phyloP scores from a whole-genome alignment of 2,888 invertebrate genomes.

The Nesidiocoris tenuis region DNA sequence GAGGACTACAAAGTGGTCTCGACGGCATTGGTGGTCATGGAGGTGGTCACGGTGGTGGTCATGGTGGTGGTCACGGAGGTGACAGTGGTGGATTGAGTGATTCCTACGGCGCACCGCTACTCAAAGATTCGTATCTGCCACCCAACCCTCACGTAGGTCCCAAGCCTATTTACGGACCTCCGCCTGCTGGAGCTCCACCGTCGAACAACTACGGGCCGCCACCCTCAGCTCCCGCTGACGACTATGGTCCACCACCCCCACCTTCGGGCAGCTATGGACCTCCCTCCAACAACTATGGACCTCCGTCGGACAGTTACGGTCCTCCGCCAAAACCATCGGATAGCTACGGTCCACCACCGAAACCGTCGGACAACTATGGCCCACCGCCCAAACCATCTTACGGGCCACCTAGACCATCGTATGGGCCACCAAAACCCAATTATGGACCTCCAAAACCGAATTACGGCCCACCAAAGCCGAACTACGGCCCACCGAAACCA shows the following conservation, averaged over 20 bases:
- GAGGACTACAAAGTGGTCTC: conserved; percentile 27
- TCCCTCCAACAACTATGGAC: conserved; percentile 48
- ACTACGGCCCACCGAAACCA: conserved; percentile 50
- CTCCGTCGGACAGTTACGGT: conserved; percentile 51
- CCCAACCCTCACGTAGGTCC: conserved; percentile 49
- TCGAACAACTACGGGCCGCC: conserved; percentile 52
- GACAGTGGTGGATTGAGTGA: conserved; percentile 43
- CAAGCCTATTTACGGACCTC: conserved; percentile 37
- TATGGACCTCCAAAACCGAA: conserved; percentile 59
- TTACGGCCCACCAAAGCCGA: conserved; percentile 58
- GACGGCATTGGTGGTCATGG: background rate
- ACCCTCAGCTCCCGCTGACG: conserved; percentile 50
- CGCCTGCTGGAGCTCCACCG: conserved; percentile 53
- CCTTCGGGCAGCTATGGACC: conserved; percentile 52
- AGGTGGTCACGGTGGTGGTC: background rate
- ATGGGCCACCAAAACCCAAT: conserved; percentile 51
- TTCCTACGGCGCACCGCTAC: conserved; percentile 49
- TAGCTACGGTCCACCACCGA: conserved; percentile 52
- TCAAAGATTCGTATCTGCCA: conserved; percentile 51
- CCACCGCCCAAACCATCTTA: conserved; percentile 50
- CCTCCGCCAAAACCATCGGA: conserved; percentile 47
- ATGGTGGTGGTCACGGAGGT: background rate
- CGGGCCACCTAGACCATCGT: conserved; percentile 51
- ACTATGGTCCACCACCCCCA: conserved; percentile 55
- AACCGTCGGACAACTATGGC: conserved; percentile 46